Evolutionary conservation across 2,888 invertebrate genomes (phyloP).

Genomic region (Aleiodes testaceus): DNA sequence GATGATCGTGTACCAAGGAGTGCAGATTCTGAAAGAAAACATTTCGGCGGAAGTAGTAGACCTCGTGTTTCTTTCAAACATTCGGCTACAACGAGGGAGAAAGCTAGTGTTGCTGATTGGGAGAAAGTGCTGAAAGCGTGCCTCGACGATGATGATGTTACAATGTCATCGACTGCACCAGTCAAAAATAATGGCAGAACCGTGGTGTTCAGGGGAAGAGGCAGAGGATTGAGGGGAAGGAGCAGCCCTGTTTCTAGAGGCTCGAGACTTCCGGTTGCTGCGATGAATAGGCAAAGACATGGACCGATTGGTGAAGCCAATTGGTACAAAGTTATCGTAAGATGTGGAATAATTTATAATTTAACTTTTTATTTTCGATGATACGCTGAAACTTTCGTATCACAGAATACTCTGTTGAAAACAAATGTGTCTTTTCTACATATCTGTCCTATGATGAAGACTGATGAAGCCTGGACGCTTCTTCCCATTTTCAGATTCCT

Average conservation of each 20-base stretch:
- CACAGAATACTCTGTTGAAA: no score
- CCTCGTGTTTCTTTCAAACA: slow-evolving; percentile 65
- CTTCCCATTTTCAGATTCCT: slow-evolving; percentile 74
- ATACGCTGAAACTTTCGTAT: no score
- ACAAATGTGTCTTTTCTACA: background rate
- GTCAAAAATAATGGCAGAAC: slow-evolving; percentile 59
- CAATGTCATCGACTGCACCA: slow-evolving; percentile 58
- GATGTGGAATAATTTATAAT: slow-evolving; percentile 51
- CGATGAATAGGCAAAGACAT: slow-evolving; percentile 39
- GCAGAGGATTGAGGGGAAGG: slow-evolving; percentile 57
- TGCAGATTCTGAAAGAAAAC: slow-evolving; percentile 39
- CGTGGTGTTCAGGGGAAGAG: slow-evolving; percentile 52
- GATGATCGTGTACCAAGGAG: slow-evolving; percentile 59
- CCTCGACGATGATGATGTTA: slow-evolving; percentile 64
- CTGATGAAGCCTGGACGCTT: background rate
- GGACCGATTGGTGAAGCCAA: slow-evolving; percentile 67
- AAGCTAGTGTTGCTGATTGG: slow-evolving; percentile 38
- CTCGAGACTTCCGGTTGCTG: slow-evolving; percentile 48
- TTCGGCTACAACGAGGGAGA: slow-evolving; percentile 49
- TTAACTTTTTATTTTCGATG: no score
- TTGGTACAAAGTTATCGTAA: slow-evolving; percentile 83
- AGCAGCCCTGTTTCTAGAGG: slow-evolving; percentile 61
- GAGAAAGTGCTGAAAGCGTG: slow-evolving; percentile 50
- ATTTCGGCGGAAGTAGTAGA: slow-evolving; percentile 50
- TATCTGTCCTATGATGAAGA: slow-evolving; percentile 1